Evolutionary conservation across 2,797 vertebrate genomes (phyloP).

Genomic region (Fistularia tabacaria): DNA sequence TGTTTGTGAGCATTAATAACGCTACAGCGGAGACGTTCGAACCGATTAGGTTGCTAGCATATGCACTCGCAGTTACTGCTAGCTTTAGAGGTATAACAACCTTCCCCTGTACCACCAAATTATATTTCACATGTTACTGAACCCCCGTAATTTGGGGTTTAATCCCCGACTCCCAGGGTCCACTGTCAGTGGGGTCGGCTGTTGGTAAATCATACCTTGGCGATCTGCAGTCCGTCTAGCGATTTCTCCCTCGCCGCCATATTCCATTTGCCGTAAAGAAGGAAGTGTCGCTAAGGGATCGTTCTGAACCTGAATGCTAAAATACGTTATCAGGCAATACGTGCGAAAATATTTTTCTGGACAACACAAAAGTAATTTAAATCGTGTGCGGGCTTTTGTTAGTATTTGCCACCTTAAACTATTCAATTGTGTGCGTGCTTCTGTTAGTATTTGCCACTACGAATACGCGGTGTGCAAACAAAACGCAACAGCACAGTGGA

Average conservation of each 20-base stretch:
- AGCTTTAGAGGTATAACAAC: constrained; percentile 5
- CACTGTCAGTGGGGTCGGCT: constrained; percentile 23
- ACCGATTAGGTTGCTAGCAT: constrained; percentile 33
- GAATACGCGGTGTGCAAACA: background rate
- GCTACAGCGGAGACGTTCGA: constrained; percentile 8
- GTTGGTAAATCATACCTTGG: constrained; percentile 63
- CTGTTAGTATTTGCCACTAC: background rate
- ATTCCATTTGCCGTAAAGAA: constrained; percentile 72
- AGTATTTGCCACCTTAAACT: too few species aligned
- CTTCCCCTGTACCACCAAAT: constrained; percentile 1
- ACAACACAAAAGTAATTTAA: background rate
- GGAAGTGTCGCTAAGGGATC: constrained; percentile 47
- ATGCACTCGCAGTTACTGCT: constrained; percentile 34
- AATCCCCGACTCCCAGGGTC: background rate
- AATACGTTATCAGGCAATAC: background rate
- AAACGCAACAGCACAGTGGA: background rate
- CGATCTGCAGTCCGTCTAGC: constrained; percentile 65
- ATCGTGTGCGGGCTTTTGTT: background rate
- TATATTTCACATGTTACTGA: background rate
- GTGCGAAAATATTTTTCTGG: too few species aligned
- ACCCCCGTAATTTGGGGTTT: background rate
- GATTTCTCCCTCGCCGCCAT: constrained; percentile 76
- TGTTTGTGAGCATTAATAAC: background rate
- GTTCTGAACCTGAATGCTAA: constrained; percentile 9
- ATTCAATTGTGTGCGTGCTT: background rate